Conservation (phyloP, 2,113 vertebrate genomes). For the Alces alces region DNA sequence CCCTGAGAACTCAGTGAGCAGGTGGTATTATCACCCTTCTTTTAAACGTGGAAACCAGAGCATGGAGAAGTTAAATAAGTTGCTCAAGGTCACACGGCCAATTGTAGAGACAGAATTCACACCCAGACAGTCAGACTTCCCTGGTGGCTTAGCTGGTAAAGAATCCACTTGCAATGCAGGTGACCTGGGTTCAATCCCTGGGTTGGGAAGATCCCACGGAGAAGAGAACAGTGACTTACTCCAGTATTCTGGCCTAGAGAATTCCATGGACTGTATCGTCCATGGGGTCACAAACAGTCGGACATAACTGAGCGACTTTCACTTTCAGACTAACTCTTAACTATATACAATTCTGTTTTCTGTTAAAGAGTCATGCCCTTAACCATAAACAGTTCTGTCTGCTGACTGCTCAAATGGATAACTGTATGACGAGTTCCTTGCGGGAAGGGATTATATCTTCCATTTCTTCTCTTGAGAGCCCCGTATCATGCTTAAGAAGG, state of each 20-base stretch:
- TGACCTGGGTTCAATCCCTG: neutral
- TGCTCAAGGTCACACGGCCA: neutral
- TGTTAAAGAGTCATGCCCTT: neutral
- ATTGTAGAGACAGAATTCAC: neutral
- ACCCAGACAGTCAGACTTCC: neutral
- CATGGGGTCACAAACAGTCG: neutral
- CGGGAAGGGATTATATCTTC: neutral
- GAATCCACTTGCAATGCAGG: neutral
- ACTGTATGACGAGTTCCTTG: neutral
- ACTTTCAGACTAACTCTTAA: neutral
- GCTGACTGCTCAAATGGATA: neutral
- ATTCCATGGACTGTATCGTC: neutral
- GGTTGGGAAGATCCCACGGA: neutral
- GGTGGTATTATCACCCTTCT: neutral
- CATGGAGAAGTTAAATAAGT: neutral
- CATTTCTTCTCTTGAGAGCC: neutral
- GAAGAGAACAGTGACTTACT: neutral
- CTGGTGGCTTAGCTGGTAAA: neutral
- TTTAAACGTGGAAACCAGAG: neutral
- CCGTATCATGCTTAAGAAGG: neutral
- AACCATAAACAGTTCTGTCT: neutral
- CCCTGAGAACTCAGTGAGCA: neutral
- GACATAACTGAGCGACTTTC: neutral
- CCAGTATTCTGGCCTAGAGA: neutral
- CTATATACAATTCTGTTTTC: neutral